Evolutionary conservation across 2,888 invertebrate species (phyloP).

Genomic region (Luperina nickerlii): DNA sequence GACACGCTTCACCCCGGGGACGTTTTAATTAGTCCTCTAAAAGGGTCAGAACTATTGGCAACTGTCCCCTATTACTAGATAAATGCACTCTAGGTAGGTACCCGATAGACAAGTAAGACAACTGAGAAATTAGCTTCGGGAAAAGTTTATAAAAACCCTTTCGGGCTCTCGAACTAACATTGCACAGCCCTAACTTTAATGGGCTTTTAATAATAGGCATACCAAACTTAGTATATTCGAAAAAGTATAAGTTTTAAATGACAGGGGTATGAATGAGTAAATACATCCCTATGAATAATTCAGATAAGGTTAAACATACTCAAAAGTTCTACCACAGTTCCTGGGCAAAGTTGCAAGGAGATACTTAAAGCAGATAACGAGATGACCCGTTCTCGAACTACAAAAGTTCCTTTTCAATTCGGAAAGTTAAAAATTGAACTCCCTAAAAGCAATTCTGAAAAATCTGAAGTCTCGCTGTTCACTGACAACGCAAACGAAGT

Average conservation of each 20-base stretch:
- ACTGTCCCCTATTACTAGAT: conserved; percentile 21
- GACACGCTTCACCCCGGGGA: conserved; percentile 59
- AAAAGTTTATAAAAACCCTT: conserved; percentile 20
- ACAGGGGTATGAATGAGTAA: background rate
- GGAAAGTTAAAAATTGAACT: conserved; percentile 74
- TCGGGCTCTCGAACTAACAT: conserved; percentile 9
- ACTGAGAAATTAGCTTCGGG: conserved; percentile 9
- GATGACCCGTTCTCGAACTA: conserved; percentile 66
- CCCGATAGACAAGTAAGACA: conserved; percentile 25
- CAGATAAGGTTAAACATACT: conserved; percentile 28
- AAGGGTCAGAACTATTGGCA: conserved; percentile 37
- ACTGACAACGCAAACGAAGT: conserved; percentile 70
- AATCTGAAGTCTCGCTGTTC: conserved; percentile 69
- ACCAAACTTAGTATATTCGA: conserved; percentile 20
- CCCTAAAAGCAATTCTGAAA: conserved; percentile 73
- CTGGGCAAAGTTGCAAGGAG: conserved; percentile 57
- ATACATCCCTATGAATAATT: conserved; percentile 11
- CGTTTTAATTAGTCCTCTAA: conserved; percentile 72
- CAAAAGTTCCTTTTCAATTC: conserved; percentile 71
- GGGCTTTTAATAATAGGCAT: conserved; percentile 14
- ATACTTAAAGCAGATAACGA: conserved; percentile 68
- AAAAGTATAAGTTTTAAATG: conserved; percentile 22
- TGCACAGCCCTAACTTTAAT: conserved; percentile 34
- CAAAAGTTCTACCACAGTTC: conserved; percentile 41
- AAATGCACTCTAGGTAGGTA: conserved; percentile 25